Evolutionary conservation across 2,113 vertebrate genomes (phyloP).

Genomic region (Thalassoma bifasciatum): DNA sequence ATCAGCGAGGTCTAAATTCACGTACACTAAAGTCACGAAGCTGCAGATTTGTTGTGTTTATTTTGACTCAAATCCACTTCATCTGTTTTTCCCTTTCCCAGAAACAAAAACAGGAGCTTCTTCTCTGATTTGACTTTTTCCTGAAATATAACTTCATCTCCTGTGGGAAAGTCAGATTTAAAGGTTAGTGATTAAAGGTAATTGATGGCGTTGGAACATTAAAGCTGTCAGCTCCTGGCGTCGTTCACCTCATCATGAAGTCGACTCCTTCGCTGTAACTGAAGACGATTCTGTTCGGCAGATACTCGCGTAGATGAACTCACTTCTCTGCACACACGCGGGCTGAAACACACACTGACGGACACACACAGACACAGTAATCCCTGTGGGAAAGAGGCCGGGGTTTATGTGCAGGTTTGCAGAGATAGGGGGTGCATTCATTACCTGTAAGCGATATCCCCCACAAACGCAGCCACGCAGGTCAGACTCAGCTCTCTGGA

Average conservation of each 20-base stretch:
- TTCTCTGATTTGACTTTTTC: too few relatives aligned
- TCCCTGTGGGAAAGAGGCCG: slow-evolving; percentile 54
- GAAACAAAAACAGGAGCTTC: too few relatives aligned
- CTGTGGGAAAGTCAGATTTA: too few relatives aligned
- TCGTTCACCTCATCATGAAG: slow-evolving; percentile 11
- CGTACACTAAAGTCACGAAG: too few relatives aligned
- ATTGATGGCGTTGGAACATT: not conserved
- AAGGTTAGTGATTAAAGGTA: too few relatives aligned
- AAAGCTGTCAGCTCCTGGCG: slow-evolving; percentile 6
- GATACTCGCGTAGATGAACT: slow-evolving; percentile 8
- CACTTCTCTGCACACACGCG: not conserved
- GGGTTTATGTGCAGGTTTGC: slow-evolving; percentile 28
- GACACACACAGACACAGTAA: slow-evolving; percentile 16
- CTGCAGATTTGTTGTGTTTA: too few relatives aligned
- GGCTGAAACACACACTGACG: slow-evolving; percentile 6
- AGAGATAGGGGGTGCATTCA: slow-evolving; percentile 47
- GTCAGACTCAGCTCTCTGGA: not conserved
- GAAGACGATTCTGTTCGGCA: slow-evolving; percentile 15
- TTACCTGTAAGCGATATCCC: slow-evolving; percentile 52
- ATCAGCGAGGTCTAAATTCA: too few relatives aligned
- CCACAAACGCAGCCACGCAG: not conserved
- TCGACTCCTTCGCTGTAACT: slow-evolving; percentile 12
- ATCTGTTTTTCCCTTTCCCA: too few relatives aligned
- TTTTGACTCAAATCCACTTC: too few relatives aligned
- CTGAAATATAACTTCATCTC: too few relatives aligned